Base-by-base conservation (phyloP, 2,797 vertebrate species). In the Tragelaphus eurycerus region DNA sequence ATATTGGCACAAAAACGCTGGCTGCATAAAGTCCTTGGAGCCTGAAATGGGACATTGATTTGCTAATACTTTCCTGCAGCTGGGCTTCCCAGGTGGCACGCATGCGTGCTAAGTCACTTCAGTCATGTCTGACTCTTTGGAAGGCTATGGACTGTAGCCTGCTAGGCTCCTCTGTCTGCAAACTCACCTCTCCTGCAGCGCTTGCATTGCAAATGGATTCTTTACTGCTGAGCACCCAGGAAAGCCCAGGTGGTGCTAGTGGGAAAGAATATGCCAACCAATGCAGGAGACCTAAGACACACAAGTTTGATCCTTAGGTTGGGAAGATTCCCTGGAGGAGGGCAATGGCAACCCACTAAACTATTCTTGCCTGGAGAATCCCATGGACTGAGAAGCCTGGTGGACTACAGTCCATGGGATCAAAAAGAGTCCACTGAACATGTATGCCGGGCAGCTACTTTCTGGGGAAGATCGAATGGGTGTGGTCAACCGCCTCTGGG, bases 1-100 rank as follows among this genome's bases (percentile, higher is more conserved):
- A 67, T 46, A n/a, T 23, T 96, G 96, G 94, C 96, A 82, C 25
- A 87, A 48, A 97, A 84, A 94, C 13, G 12, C 19, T 21, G 23
- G 29, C 92, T 94, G 76, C 93, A 92, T 29, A 76, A 93, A 96
- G 57, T 86, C 62, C 52, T 86, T 76, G 78, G 86, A 89, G 78
- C 6, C 46, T 23, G 31, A 89, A 89, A 60, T 64, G 74, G 59
- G 55, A 81, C 52, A 46, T 54, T 21, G 15, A 3, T n/a, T 89
- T 95, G 29, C 38, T 43, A 7, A 25, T 62, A 10, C 38, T 46
- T 57, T 27, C 48, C 29, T 76, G 31, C 13, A 27, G 21, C 23
- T 25, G 23, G 71, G 38, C 38, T 14, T 43, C 71, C 23, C 71
- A 74, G 38, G 38, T 74, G 67, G 71, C 5, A 23, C 0, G 19